Evolutionary conservation across 1,140 invertebrate species (phyloP).

Genomic region (Vanessa tameamea): DNA sequence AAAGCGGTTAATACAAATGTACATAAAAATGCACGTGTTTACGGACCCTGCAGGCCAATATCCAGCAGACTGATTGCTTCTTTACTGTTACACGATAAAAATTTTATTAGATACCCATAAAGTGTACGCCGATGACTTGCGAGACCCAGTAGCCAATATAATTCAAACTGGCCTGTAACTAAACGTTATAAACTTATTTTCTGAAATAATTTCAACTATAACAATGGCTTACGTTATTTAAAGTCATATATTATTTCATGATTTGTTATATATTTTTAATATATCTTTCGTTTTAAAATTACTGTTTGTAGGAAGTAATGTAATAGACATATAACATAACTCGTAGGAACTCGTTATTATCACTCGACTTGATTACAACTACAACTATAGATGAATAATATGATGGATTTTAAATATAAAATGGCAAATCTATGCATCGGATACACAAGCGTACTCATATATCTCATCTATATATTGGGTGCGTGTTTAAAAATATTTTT

Average conservation of each 20-base stretch:
- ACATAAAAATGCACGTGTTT: constrained; percentile 78
- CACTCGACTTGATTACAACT: too few relatives aligned
- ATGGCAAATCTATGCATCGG: neutral
- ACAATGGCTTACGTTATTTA: neutral
- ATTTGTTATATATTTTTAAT: too few relatives aligned
- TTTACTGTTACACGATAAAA: constrained; percentile 80
- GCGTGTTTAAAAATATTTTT: constrained; percentile 28
- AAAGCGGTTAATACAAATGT: constrained; percentile 57
- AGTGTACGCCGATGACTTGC: constrained; percentile 73
- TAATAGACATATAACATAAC: too few relatives aligned
- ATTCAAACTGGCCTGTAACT: constrained; percentile 74
- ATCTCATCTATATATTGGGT: neutral
- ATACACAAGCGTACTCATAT: neutral
- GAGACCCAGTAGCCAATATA: constrained; percentile 76
- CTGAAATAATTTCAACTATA: constrained; percentile 25
- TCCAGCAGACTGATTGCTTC: constrained; percentile 78
- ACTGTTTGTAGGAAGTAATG: too few relatives aligned
- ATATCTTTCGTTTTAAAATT: too few relatives aligned
- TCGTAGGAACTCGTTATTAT: too few relatives aligned
- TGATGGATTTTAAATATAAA: too few relatives aligned
- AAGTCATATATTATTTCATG: too few relatives aligned
- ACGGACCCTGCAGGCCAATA: constrained; percentile 74
- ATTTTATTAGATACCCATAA: constrained; percentile 77
- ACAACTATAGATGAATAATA: too few relatives aligned
- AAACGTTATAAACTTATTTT: constrained; percentile 55